Evolutionary conservation across 1,140 invertebrate species (phyloP), one percentile per base, ranked within the genome.

Genomic region (Drosophila seguyi): DNA sequence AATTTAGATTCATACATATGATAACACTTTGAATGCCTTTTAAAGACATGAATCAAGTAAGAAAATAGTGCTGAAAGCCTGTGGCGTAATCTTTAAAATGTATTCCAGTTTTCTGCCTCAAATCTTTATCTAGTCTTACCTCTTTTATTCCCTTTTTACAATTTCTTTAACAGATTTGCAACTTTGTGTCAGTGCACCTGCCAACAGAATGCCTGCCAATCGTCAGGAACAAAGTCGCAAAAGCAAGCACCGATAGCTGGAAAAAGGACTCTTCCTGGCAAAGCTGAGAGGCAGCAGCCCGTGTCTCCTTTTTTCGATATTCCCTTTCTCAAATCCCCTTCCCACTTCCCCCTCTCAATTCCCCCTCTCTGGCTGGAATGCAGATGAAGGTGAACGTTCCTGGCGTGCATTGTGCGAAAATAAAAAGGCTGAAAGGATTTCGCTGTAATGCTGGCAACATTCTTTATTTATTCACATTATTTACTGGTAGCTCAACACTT

Each of bases 401-500:
- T 75, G 71, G 55, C 78, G 27, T 55, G 42, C 42, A 76, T 59
- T 57, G 39, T 56, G 55, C 47, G 27, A 10, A n/a, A 55, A 48
- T 8, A 39, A 50, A 55, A 47, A 38, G 16, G 34, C 39, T 52
- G 53, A 67, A 34, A 41, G 36, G 39, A 13, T 57, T 68, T 52
- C 45, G 38, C 48, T 79, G 56, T 73, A 81, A 76, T 59, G 58
- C 58, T 56, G 52, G 29, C 62, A 84, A 81, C 73, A 78, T 34
- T 78, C 67, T 65, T 86, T 81, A 73, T 85, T 78, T 66, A 76
- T 76, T 55, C 47, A 61, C 56, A 71, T 78, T 81, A 78, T 78
- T 78, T 62, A 68, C 67, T 86, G 68, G 65, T 67, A 52, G 81
- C 41, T 59, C 53, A 75, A 76, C 69, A 39, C 69, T 79, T 75